Evolutionary conservation across 2,888 invertebrate genomes (phyloP), one percentile per base, ranked within the genome.

Genomic region (Copidosoma aretas): DNA sequence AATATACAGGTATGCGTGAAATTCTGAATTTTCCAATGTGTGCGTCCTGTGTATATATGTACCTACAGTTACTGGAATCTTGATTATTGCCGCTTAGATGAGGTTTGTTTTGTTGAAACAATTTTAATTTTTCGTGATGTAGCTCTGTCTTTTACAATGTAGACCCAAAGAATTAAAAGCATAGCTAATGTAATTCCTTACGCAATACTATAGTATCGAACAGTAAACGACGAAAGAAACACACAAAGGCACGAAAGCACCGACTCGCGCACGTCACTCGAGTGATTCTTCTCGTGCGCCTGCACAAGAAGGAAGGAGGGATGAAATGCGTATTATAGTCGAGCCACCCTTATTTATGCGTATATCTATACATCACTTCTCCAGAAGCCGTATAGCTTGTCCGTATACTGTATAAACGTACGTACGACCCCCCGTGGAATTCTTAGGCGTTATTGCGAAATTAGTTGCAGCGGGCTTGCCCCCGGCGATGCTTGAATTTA

Each of bases 401-500:
- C n/a, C n/a, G 43, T 17, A 15, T 17, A 8, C 43, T 4, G 4
- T 12, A 8, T 32, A 8, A 32, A 32, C 32, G 32, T 8, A 32
- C 12, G 43, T 46, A 46, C 43, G 43, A 41, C 15, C 21, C 61
- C 61, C 61, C 15, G 14, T 22, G 59, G 58, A 59, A 67, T 67
- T 67, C 63, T 49, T 24, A 46, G 39, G 19, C 19, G n/a, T 39
- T 19, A 52, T 58, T 67, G 51, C 60, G 43, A n/a, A 60, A 56
- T 56, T 32, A 14, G 14, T 17, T 25, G 22, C 24, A 51, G 17
- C 52, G 24, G 14, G 25, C 41, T 19, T 52, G 43, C 43, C 17
- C 43, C 32, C 52, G 32, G 53, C 49, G 54, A 53, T 67, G 25
- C 12, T 52, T 62, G 57, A 67, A 59, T 63, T 68, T 68, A 68